Conservation (phyloP, 2,113 vertebrate genomes). For the Thinocorus orbignyianus region DNA sequence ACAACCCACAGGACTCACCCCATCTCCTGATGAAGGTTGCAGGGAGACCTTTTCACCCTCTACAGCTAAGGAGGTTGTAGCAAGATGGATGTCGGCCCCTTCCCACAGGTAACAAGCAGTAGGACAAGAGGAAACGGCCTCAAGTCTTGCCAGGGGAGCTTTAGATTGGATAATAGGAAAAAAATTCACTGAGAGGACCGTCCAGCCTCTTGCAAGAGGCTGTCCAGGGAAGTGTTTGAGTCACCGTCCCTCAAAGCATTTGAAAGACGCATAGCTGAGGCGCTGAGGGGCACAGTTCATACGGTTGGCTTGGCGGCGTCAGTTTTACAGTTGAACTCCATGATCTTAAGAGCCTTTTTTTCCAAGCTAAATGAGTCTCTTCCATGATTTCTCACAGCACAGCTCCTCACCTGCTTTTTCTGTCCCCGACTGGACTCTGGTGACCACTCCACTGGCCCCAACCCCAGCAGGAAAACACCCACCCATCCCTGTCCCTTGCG, state of each 20-base stretch:
- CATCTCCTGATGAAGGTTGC: neutral
- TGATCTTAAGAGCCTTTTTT: neutral
- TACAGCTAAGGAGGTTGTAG: neutral
- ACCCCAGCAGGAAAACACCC: rapidly evolving
- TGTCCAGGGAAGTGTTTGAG: neutral
- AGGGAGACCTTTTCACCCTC: neutral
- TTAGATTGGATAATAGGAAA: neutral
- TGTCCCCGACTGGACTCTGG: rapidly evolving
- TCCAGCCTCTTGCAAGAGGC: neutral
- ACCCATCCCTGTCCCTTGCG: rapidly evolving
- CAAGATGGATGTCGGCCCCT: neutral
- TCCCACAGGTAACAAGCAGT: neutral
- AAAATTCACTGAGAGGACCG: neutral
- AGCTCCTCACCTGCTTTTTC: rapidly evolving
- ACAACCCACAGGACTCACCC: rapidly evolving
- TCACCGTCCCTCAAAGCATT: too few species aligned
- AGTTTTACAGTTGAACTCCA: neutral
- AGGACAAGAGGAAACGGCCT: neutral
- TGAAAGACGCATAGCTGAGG: neutral
- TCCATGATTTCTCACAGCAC: rapidly evolving
- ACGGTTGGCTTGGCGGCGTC: too few species aligned
- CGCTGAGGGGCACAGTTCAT: neutral
- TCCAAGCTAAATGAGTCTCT: neutral
- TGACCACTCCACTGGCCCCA: rapidly evolving
- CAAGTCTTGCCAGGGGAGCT: neutral